These are phyloP conservation scores for Hypotaenidia philippensis DNA, from an alignment of 2,797 vertebrate genomes.

Conservation along the genomic window DNA sequence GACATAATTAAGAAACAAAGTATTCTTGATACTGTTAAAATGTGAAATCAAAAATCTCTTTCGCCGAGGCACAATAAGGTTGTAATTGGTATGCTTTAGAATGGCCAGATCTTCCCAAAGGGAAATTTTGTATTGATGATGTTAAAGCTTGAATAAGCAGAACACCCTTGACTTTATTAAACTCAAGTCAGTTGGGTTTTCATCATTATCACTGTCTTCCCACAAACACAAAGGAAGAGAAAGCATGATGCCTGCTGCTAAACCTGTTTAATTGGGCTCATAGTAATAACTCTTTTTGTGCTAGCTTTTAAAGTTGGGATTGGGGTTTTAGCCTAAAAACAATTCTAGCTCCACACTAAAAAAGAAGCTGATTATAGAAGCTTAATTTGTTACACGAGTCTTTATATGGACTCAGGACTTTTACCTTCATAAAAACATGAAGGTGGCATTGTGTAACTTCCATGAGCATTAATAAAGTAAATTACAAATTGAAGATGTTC, in stretches of 20 bases:
- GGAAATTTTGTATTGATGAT: not conserved
- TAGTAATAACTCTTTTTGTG: not conserved
- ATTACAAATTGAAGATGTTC: not conserved
- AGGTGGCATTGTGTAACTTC: not conserved
- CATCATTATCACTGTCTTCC: not conserved
- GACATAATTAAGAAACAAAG: not conserved
- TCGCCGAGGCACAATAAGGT: not conserved
- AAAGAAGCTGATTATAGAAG: not conserved
- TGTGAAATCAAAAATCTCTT: not conserved
- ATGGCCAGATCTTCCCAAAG: not conserved
- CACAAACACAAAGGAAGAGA: not conserved
- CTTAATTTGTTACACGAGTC: not conserved
- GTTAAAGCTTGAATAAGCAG: not conserved
- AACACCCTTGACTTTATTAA: not conserved
- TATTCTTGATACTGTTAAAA: not conserved
- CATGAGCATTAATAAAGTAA: not conserved
- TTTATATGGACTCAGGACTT: not conserved
- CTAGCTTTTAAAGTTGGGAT: not conserved
- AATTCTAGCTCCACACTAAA: not conserved
- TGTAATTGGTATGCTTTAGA: not conserved
- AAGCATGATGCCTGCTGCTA: not conserved
- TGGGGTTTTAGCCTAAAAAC: not conserved
- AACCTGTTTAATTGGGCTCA: not conserved
- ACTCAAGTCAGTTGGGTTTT: not conserved
- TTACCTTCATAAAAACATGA: not conserved